These are phyloP conservation scores for Galemys pyrenaicus DNA, from an alignment of 2,113 vertebrate species.

Conservation along the genomic window DNA sequence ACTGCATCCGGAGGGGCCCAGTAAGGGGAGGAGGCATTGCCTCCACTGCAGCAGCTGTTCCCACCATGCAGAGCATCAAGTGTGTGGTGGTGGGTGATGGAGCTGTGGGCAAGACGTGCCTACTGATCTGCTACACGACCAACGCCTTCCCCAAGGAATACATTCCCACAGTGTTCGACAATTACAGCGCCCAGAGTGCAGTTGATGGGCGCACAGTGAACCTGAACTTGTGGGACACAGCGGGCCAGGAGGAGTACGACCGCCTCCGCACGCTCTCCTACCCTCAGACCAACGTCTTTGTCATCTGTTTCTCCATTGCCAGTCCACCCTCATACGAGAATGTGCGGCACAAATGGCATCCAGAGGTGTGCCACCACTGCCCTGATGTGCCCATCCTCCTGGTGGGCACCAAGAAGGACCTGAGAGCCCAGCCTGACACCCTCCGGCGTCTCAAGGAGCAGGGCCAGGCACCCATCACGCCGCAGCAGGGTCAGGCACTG, in stretches of 20 bases:
- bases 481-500: slow-evolving; percentile 91
- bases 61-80: slow-evolving; percentile 94
- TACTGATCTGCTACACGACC: slow-evolving; percentile 95
- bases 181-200: slow-evolving; percentile 94
- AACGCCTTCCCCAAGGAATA: slow-evolving; percentile 96
- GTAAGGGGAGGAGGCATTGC: slow-evolving; percentile 68
- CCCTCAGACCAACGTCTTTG: slow-evolving; percentile 96
- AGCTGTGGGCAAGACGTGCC: slow-evolving; percentile 95
- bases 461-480: slow-evolving; percentile 91
- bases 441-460: slow-evolving; percentile 95
- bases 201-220: slow-evolving; percentile 91
- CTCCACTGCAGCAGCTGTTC: slow-evolving; percentile 58
- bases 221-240: slow-evolving; percentile 96
- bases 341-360: slow-evolving; percentile 97
- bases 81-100: slow-evolving; percentile 95
- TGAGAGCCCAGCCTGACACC: slow-evolving; percentile 90
- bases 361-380: slow-evolving; percentile 97
- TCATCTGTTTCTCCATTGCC: slow-evolving; percentile 98
- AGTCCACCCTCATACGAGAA: slow-evolving; percentile 96
- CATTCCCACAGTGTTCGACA: slow-evolving; percentile 96
- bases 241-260: slow-evolving; percentile 96
- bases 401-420: slow-evolving; percentile 98
- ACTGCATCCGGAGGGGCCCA: slow-evolving; percentile 55
- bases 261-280: slow-evolving; percentile 95
- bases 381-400: slow-evolving; percentile 94